These are phyloP conservation scores for Mareca penelope DNA, from an alignment of 2,797 vertebrate genomes.

Conservation along the genomic window DNA sequence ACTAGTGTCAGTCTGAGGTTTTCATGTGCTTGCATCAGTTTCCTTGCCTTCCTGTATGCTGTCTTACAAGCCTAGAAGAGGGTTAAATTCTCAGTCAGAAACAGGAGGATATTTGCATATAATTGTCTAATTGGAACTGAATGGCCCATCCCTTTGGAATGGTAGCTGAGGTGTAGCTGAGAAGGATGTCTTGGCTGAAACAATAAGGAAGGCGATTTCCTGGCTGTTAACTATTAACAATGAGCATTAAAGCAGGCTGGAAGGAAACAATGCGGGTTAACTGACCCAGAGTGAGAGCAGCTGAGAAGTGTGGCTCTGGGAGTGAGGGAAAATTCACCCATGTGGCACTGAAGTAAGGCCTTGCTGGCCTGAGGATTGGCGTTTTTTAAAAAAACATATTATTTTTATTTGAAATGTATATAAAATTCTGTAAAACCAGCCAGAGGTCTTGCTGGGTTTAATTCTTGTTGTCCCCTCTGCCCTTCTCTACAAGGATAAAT, in stretches of 20 bases:
- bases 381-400: too few relatives aligned
- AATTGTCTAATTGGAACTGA: background rate
- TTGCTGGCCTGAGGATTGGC: background rate
- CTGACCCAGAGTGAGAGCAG: background rate
- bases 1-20: background rate
- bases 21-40: background rate
- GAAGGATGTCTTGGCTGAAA: background rate
- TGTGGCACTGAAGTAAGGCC: background rate
- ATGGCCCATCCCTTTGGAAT: background rate
- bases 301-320: background rate
- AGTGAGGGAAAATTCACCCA: background rate
- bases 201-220: background rate
- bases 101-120: background rate
- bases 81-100: conserved; percentile 1
- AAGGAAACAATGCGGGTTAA: background rate
- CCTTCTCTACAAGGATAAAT: background rate
- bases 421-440: background rate
- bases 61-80: background rate
- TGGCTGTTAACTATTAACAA: background rate
- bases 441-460: background rate
- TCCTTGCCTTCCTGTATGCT: background rate
- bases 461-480: background rate
- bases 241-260: background rate
- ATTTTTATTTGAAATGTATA: background rate
- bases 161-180: background rate